Evolutionary conservation across 1,140 invertebrate species (phyloP).

Genomic region (Drosophila sproati): DNA sequence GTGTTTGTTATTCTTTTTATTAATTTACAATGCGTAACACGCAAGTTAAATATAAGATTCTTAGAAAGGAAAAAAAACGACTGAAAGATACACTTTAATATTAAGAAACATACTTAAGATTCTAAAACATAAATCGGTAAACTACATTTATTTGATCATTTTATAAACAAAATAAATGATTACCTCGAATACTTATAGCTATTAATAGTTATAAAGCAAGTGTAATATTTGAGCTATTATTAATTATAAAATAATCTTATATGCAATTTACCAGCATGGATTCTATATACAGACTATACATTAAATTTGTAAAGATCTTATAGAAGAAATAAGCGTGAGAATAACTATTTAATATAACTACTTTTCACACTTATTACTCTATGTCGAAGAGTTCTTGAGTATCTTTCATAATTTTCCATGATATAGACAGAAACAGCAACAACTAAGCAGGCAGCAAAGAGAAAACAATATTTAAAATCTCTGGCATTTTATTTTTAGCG

Average conservation of each 20-base stretch:
- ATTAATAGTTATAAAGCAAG: too few species aligned
- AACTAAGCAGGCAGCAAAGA: constrained; percentile 2
- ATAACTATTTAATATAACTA: not conserved
- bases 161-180: too few species aligned
- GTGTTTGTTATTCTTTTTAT: constrained; percentile 16
- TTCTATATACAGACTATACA: too few species aligned
- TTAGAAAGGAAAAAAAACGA: not conserved
- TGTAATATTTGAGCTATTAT: too few species aligned
- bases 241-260: too few species aligned
- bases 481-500: constrained; percentile 55
- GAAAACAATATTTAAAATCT: constrained; percentile 28
- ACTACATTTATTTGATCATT: too few species aligned
- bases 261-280: too few species aligned
- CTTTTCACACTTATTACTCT: not conserved
- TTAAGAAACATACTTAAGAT: not conserved
- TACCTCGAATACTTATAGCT: too few species aligned
- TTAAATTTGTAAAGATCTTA: too few species aligned
- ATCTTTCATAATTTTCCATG: constrained; percentile 53
- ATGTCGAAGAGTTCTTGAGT: constrained; percentile 9
- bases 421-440: constrained; percentile 6
- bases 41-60: not conserved
- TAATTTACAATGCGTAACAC: constrained; percentile 40
- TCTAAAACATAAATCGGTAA: not conserved
- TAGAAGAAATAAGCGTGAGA: not conserved
- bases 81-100: constrained; percentile 12